Base-by-base conservation (phyloP, 2,113 vertebrate genomes). In the Gulo gulo region DNA sequence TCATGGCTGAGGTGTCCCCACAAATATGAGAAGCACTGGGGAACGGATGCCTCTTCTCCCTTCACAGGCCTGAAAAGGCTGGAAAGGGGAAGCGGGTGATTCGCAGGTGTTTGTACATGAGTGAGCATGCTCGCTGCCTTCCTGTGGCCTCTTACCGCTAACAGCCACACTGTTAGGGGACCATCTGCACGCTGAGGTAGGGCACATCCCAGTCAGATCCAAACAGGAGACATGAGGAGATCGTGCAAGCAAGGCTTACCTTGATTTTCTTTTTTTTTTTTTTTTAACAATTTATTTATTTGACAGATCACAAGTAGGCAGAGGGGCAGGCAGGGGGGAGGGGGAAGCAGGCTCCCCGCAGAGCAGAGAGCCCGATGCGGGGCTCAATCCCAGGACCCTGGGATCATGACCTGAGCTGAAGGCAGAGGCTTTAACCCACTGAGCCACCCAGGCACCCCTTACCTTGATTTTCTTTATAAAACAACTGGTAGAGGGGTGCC, bases 91-190 rank as follows among this genome's bases (percentile, higher is more conserved):
- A 87, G 47, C 47, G 55, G 55, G 63, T 61, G 73, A 52, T 47
- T 63, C 8, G 0, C 69, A 55, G 39, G 31, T 23, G 10, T 2
- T 0, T 39, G 36, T 2, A 1, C 52, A 16, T 31, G 73, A 57
- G 47, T 20, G 12, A 47, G 15, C 0, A 0, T 31, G 34, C 39
- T 36, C 34, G 0, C 59, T 24, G 31, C 20, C 20, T 24, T 23
- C 7, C 45, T 36, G 34, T 6, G 13, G 0, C 9, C 34, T 7
- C n/a, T 42, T 67, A 36, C 16, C 8, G 1, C 11, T 52, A 20
- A 3, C 26, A 24, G 15, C 18, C 12, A 4, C 2, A 24, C 20
- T 61, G 7, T 13, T 16, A 65, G 26, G 4, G 2, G 55, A 47
- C 47, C 1, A 1, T 50, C 23, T 42, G 59, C 6, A 26, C 18